Evolutionary conservation across 2,113 vertebrate species (phyloP), one percentile per base, ranked within the genome.

Genomic region (Kryptolebias marmoratus): DNA sequence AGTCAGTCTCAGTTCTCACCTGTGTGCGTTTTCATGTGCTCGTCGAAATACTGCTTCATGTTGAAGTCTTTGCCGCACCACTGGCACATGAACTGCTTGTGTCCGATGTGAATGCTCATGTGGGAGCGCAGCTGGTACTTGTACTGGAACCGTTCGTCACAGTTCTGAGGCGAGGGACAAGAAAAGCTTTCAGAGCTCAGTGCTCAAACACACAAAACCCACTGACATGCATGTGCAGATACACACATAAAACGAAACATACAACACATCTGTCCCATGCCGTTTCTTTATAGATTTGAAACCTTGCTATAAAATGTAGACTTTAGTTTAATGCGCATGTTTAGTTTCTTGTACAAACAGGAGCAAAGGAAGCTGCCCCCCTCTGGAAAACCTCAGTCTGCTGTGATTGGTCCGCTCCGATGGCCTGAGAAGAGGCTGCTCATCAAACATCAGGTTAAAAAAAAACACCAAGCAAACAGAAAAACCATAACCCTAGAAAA

Each of bases 21-120:
- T 94, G 97, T 98, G 93, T 98, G 97, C 6, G 96, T 98, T 89
- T 98, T 98, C 97, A 98, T 97, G 94, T 98, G 97, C 81, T 98
- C 97, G 5, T 98, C 96, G 22, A 98, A 98, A 94, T 98, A 98
- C 95, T 98, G 97, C 75, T 98, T 98, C 97, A 98, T 98, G 94
- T 97, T 98, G 94, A 98, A 98, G 90, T 98, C 97, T 89, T 98
- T 98, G 90, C 97, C 97, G 5, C 97, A 98, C 96, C 97, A 98
- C 90, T 98, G 97, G 92, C 97, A 98, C 97, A 98, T 98, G 93
- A 98, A 98, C 94, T 98, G 96, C 42, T 98, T 98, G 93, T 98
- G 96, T 71, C 97, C 97, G 2, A 98, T 97, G 93, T 98, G 97
- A 79, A 98, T 97, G 93, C 96, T 98, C 97, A 98, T 98, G 92